Base-by-base conservation (phyloP, 2,797 vertebrate species). In the Cirrhinus mrigala region DNA sequence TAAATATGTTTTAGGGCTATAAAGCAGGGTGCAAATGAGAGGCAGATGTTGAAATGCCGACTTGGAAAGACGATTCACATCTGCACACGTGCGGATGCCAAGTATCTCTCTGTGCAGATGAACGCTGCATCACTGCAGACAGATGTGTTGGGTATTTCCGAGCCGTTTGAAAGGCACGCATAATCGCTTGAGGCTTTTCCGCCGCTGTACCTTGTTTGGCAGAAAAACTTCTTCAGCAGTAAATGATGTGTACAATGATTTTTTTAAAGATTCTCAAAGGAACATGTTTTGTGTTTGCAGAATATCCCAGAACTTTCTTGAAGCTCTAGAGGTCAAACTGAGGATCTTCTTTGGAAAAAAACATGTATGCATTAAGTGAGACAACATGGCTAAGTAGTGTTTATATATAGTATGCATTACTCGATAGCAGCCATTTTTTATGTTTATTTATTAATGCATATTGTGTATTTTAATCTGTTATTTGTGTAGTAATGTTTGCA, bases 1-100 rank as follows among this genome's bases (percentile, higher is more conserved):
- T 82, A 86, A 86, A 86, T 86, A 62, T 68, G 84, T 86, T 82
- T 58, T 50, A 48, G 73, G 40, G 37, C 70, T 69, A 77, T 69
- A 69, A 82, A 77, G 52, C 52, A 82, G 52, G 73, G 73, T 82
- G 62, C 50, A 86, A 82, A 86, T 78, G 62, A 76, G 27, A 86
- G 71, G 66, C 85, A 86, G 85, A 82, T 86, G 79, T 86, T 37
- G 54, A 79, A 82, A 82, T 58, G 20, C 79, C 5, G 62, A 15
- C 27, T 56, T 77, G 85, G 71, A 82, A 58, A 85, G 76, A 79
- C 20, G 5, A 79, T 70, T 56, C 79, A 75, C 84, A 86, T 81
- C 84, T 85, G 84, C 58, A 64, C 54, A 56, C 6, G 12, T 54
- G 6, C 0, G 20, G 20, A 77, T 82, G 85, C 79, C 78, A 86